Conservation (phyloP, 2,113 vertebrate species). For the Alouatta palliata region DNA sequence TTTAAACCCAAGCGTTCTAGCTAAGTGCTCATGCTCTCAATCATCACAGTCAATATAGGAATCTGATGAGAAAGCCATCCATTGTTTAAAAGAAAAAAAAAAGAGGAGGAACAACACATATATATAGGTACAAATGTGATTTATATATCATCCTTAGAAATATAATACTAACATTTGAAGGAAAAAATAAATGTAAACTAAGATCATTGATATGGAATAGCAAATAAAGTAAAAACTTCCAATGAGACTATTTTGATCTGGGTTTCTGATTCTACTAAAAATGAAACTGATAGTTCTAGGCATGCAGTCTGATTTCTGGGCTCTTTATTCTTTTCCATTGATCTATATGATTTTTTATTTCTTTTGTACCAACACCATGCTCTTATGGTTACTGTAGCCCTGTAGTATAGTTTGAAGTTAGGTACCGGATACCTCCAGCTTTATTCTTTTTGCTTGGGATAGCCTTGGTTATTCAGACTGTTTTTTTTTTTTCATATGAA, state of each 20-base stretch:
- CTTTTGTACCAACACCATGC: too few relatives aligned
- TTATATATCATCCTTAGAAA: not conserved
- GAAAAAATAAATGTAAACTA: not conserved
- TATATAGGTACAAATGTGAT: not conserved
- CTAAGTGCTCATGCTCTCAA: not conserved
- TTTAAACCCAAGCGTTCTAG: not conserved
- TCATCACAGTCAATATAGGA: not conserved
- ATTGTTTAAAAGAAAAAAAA: not conserved
- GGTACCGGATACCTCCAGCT: too few relatives aligned
- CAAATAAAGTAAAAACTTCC: not conserved
- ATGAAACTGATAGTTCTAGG: not conserved
- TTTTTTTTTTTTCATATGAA: too few relatives aligned
- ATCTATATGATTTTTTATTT: too few relatives aligned
- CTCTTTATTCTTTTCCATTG: too few relatives aligned
- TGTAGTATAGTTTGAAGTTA: too few relatives aligned
- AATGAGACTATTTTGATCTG: not conserved
- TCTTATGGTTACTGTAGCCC: too few relatives aligned
- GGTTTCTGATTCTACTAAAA: not conserved
- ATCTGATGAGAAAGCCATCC: not conserved
- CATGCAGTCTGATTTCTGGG: too few relatives aligned
- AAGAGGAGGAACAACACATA: not conserved
- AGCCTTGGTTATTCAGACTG: too few relatives aligned
- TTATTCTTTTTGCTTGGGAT: too few relatives aligned
- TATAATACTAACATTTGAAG: not conserved
- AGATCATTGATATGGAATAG: not conserved